Evolutionary conservation across 2,113 vertebrate species (phyloP), one percentile per base, ranked within the genome.

Genomic region (Rhizomys pruinosus): DNA sequence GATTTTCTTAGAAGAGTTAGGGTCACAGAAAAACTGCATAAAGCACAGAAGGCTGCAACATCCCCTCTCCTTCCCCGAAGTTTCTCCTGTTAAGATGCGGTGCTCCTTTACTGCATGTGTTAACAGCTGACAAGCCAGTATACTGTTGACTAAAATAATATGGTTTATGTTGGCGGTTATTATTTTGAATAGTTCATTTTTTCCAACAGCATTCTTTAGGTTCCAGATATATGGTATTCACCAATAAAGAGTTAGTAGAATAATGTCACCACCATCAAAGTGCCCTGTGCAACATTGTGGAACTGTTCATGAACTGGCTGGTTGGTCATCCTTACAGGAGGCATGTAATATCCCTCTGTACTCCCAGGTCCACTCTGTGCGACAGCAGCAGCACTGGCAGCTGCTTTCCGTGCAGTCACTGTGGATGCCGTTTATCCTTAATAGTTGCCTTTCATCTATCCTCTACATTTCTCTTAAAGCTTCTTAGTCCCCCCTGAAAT

Each of bases 91-190:
- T 84, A 82, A 79, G 13, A 76, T 89, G 61, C 85, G 92, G 82
- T 7, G 13, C 84, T 91, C 55, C 1, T 81, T 1, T 68, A n/a
- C 13, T 85, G 29, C 27, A 44, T 74, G 90, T 69, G 64, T 82
- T 79, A 94, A 90, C 52, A 89, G 2, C 61, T 87, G 77, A 84
- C 44, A 94, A 95, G 69, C 77, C 73, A 68, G 42, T 87, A 59
- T 12, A 23, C 34, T 79, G 44, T 25, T 96, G 57, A 47, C 29
- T 71, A 37, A 76, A 85, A 10, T 89, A 19, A n/a, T 92, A 3
- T 39, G 66, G 34, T 86, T 80, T 86, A 63, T 79, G 22, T 73
- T 89, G 42, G 52, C 27, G 29, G 72, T 78, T 61, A 57, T 6
- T 20, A 6, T 94, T 27, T 87, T n/a, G 6, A 73, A 22, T 3